These are phyloP conservation scores for Sebastiscus albofasciatus DNA, from an alignment of 2,797 vertebrate species.

Conservation along the genomic window DNA sequence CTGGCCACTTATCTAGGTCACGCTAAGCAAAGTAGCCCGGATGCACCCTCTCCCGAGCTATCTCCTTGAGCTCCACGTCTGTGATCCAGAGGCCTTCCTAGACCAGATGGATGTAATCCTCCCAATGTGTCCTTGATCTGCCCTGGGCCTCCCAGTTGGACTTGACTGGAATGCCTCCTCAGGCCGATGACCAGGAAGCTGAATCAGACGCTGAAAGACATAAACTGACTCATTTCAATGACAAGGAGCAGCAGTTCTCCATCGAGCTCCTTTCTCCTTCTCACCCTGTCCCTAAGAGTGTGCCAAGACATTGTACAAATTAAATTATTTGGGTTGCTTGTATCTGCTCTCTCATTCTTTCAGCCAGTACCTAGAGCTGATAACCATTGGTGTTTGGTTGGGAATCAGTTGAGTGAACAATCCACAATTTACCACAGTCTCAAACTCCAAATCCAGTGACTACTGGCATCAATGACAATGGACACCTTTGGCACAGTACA, in stretches of 20 bases:
- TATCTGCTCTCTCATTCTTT: no score
- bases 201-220: no score
- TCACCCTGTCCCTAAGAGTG: neutral
- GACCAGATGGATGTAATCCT: neutral
- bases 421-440: neutral
- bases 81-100: neutral
- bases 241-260: no score
- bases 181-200: no score
- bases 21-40: neutral
- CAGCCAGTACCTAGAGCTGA: no score
- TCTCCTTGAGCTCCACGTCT: neutral
- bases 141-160: no score
- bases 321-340: no score
- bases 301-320: neutral
- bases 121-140: neutral
- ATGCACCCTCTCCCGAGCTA: neutral
- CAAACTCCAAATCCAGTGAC: neutral
- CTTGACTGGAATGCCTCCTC: no score
- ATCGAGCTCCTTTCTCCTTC: no score
- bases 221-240: no score
- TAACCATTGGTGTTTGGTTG: no score
- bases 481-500: neutral
- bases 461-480: neutral
- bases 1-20: neutral
- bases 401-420: no score